Conservation (phyloP, 2,113 vertebrate species). For the Corythoichthys haematopterus region DNA sequence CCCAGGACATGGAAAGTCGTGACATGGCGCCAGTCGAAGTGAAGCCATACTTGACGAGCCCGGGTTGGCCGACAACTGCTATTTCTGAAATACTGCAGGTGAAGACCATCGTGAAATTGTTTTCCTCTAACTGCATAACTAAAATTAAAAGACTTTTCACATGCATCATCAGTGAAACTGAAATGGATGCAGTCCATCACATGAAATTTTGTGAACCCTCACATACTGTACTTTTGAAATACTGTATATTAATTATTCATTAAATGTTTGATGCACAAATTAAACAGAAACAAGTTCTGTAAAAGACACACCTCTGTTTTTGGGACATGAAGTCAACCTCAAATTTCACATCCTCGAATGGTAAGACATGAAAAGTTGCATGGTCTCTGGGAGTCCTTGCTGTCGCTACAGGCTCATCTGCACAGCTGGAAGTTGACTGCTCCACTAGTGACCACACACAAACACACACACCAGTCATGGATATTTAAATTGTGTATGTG, state of each 20-base stretch:
- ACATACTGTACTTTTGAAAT: no score
- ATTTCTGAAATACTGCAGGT: conserved; percentile 56
- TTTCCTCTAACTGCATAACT: not conserved
- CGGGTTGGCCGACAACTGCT: conserved; percentile 60
- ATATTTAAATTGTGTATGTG: not conserved
- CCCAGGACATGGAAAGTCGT: conserved; percentile 46
- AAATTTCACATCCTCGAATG: conserved; percentile 50
- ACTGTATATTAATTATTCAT: no score
- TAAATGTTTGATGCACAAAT: not conserved
- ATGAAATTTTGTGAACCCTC: not conserved
- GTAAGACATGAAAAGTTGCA: conserved; percentile 34
- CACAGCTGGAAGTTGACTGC: conserved; percentile 30
- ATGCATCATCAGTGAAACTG: not conserved
- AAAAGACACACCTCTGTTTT: conserved; percentile 41
- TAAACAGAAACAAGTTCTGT: not conserved
- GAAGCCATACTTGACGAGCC: conserved; percentile 42
- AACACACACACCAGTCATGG: not conserved
- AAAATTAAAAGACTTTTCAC: not conserved
- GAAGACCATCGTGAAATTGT: not conserved
- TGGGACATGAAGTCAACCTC: conserved; percentile 32
- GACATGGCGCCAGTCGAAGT: conserved; percentile 16
- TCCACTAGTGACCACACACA: conserved; percentile 46
- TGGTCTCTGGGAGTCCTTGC: conserved; percentile 29
- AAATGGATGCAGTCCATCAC: not conserved
- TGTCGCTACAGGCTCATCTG: conserved; percentile 24